These are phyloP conservation scores for Epinephelus lanceolatus DNA, from an alignment of 2,113 vertebrate genomes.

Conservation along the genomic window DNA sequence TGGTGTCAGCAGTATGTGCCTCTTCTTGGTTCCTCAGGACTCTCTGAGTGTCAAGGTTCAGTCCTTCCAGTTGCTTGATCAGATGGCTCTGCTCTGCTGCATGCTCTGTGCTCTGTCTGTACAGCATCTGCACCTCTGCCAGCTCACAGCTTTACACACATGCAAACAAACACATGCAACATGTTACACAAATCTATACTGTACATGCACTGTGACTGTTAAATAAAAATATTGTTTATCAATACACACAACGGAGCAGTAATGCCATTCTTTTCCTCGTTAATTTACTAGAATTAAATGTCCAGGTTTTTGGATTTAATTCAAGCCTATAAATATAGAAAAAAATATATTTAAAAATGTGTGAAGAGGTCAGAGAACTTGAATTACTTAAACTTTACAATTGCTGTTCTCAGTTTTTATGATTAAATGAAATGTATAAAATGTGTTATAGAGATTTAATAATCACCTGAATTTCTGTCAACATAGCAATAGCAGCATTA, in stretches of 20 bases:
- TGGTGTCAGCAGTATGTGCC: constrained; percentile 87
- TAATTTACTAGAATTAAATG: neutral
- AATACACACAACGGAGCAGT: neutral
- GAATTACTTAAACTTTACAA: neutral
- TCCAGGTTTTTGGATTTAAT: neutral
- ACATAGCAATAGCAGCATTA: neutral
- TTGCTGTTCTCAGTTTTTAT: neutral
- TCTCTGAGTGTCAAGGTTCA: constrained; percentile 90
- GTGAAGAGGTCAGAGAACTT: neutral
- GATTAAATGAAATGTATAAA: neutral
- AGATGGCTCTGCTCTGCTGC: constrained; percentile 89
- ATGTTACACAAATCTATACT: neutral
- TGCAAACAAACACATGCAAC: neutral
- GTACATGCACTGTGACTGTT: neutral
- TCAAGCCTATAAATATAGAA: neutral
- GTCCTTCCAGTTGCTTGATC: constrained; percentile 91
- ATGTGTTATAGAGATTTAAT: too few species aligned
- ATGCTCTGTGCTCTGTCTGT: constrained; percentile 87
- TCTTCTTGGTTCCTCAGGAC: constrained; percentile 91
- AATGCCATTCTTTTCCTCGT: neutral
- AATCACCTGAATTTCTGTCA: neutral
- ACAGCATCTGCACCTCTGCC: constrained; percentile 88
- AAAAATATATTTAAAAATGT: neutral
- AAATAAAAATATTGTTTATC: neutral
- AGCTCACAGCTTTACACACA: constrained; percentile 85